These are phyloP conservation scores for Heliothis peltigera DNA, from an alignment of 2,888 invertebrate species.

Conservation along the genomic window DNA sequence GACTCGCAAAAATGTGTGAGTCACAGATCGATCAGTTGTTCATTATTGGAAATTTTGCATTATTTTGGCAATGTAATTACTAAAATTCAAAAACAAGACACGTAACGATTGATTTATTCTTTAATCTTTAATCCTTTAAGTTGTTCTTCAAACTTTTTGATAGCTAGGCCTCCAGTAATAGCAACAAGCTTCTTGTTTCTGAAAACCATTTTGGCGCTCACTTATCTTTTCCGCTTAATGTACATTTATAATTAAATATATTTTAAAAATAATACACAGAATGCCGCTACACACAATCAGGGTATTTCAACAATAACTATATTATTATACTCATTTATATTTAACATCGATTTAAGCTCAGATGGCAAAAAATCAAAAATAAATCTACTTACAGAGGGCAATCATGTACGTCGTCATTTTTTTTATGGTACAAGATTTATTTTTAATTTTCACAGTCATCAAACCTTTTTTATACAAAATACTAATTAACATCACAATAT, in stretches of 20 bases:
- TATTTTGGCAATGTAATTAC: too few relatives aligned
- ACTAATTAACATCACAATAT: conserved; percentile 59
- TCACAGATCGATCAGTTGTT: too few relatives aligned
- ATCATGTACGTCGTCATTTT: neutral
- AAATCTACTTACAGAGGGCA: conserved; percentile 5
- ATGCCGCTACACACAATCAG: conserved; percentile 61
- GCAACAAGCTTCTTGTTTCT: too few relatives aligned
- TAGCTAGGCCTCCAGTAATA: too few relatives aligned
- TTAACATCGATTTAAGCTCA: conserved; percentile 60
- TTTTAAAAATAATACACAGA: conserved; percentile 43
- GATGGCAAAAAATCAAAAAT: conserved; percentile 46
- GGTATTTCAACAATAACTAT: conserved; percentile 57
- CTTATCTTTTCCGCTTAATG: conserved; percentile 28
- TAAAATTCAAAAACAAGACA: too few relatives aligned
- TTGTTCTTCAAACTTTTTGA: too few relatives aligned
- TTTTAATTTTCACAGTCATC: conserved; percentile 44
- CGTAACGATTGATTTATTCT: too few relatives aligned
- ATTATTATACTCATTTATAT: conserved; percentile 49
- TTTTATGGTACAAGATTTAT: conserved; percentile 15
- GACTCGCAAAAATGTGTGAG: too few relatives aligned
- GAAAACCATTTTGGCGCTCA: neutral
- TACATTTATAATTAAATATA: conserved; percentile 7
- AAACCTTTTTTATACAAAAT: conserved; percentile 55
- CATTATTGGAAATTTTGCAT: too few relatives aligned
- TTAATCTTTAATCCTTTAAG: too few relatives aligned